Evolutionary conservation across 1,140 invertebrate species (phyloP), one percentile per base, ranked within the genome.

Genomic region (Bombus soroeensis): DNA sequence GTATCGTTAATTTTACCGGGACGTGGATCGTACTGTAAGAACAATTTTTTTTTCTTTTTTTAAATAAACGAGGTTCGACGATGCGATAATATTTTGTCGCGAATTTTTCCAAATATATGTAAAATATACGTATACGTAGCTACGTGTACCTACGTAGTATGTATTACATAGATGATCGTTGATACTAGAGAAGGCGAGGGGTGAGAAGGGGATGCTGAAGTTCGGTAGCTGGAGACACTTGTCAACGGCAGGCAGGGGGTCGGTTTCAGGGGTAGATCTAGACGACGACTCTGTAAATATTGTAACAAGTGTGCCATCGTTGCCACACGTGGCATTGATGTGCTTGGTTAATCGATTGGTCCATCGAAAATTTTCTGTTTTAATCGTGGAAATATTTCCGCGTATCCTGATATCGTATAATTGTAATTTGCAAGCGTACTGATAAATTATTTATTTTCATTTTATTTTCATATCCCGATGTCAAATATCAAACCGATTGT

Each of bases 221-320:
- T 89, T 88, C 71, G 87, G 87, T 87, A 89, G 89, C 80, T 78
- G 82, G 82, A 89, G 92, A 93, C 91, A 94, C 91, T 94, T 94
- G 93, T 93, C 92, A 93, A 89, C 92, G 91, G 89, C 92, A 93
- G 90, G 75, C 87, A 90, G 91, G 92, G 68, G 89, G 81, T 91
- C 88, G 90, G 79, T 92, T 91, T 91, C 85, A 88, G 87, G 91
- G 91, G 90, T 89, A 83, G 92, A 92, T 93, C 89, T 85, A 72
- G 88, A 91, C 90, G 93, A 93, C 91, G 93, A 88, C 91, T 94
- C 92, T 92, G 94, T 94, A 95, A 95, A 95, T 95, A 95, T 95
- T 95, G 94, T 95, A 94, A 94, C 94, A 95, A 95, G 94, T 95
- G 94, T 94, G 94, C 92, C 82, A 43, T 47, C 74, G 68, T 83